Evolutionary conservation across 2,888 invertebrate genomes (phyloP), one percentile per base, ranked within the genome.

Genomic region (Macrosoma leucophasiata): DNA sequence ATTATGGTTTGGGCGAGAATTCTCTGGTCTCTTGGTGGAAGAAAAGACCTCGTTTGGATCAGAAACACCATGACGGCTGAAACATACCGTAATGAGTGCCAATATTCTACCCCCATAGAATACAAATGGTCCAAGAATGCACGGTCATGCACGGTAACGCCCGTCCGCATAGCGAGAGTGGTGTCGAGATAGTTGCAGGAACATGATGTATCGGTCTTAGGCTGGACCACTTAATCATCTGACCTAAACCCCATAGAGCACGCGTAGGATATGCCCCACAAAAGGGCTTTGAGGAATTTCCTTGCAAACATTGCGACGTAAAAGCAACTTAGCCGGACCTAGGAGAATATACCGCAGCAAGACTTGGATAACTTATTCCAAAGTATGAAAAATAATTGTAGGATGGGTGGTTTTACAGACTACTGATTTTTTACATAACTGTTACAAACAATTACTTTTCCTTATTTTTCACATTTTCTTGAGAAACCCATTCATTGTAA

Each of bases 1-100:
- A n/a, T n/a, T n/a, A n/a, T n/a, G n/a, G n/a, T n/a, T 33, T 39
- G 33, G 33, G 37, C 39, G 13, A 32, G 36, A 29, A 44, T 44
- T 36, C 32, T n/a, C n/a, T n/a, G n/a, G n/a, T n/a, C 32, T 9
- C 13, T 34, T 12, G 41, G 35, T 9, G 39, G 31, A 17, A 22
- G 39, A 31, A 44, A 33, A 6, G 28, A 44, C 30, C 32, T 28
- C 33, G 40, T 33, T 41, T 41, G 33, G 40, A 27, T 41, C 7
- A 9, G 24, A 28, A 18, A 21, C 36, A 37, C 31, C 6, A 34
- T 36, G 35, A 37, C 29, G 6, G 37, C 37, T 17, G 19, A 33
- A 35, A 37, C 27, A 39, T 39, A 43, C 29, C 25, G 10, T 12
- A 27, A 33, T 12, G 13, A 29, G 12, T 7, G 8, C 17, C 26